phyloP scores from a whole-genome alignment of 2,113 vertebrate species.

The Conger conger region DNA sequence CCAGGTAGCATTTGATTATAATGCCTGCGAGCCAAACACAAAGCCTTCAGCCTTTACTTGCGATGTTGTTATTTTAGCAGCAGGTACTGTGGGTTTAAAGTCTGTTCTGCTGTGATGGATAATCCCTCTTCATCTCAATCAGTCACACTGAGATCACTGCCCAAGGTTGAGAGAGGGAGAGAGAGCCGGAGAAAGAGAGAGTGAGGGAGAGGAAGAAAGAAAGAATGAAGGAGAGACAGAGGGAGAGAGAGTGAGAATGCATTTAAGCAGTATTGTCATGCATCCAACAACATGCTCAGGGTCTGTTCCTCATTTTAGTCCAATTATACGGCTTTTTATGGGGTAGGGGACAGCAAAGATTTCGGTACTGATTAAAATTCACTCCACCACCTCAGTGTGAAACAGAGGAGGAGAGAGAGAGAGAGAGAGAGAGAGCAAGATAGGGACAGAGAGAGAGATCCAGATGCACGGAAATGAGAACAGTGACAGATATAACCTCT shows the following conservation, averaged over 20 bases:
- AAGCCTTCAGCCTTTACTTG: neutral
- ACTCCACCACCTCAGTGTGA: constrained; percentile 32
- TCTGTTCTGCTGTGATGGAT: neutral
- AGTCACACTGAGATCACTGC: neutral
- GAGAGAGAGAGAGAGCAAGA: constrained; percentile 12
- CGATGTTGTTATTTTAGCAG: neutral
- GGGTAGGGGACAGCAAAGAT: constrained; percentile 57
- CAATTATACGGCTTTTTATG: constrained; percentile 55
- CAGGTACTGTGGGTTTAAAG: neutral
- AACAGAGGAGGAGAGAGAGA: constrained; percentile 25
- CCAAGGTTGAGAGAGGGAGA: neutral
- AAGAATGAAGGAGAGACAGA: too few species aligned
- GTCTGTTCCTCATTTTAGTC: constrained; percentile 52
- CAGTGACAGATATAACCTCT: neutral
- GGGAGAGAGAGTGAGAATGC: neutral
- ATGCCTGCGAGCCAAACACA: neutral
- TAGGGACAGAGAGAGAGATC: neutral
- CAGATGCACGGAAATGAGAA: neutral
- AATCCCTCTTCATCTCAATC: neutral
- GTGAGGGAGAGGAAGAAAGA: too few species aligned
- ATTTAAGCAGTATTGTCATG: constrained; percentile 38
- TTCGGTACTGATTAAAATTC: constrained; percentile 53
- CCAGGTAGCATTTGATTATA: neutral
- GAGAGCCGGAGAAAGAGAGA: too few species aligned
- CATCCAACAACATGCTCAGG: constrained; percentile 49